A percentile compares a stretch with the other conserved stretches of the same genome.
These are phyloP conservation scores for Rhagophthalmus giganteus DNA, from an alignment of 2,888 invertebrate genomes.

Conservation along the genomic window DNA sequence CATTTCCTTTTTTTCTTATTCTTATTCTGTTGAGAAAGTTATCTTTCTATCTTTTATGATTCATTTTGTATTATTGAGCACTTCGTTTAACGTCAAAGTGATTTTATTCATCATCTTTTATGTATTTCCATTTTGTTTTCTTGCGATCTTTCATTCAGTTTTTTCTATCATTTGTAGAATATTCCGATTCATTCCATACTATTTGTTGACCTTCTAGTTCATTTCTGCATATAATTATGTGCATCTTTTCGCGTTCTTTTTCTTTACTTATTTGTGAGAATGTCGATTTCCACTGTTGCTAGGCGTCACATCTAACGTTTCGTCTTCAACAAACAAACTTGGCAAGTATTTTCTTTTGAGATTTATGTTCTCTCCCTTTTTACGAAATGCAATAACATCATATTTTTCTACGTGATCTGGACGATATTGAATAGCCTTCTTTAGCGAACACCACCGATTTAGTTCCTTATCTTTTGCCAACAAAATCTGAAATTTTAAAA, in stretches of 20 bases:
- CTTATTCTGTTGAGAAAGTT: too few species aligned
- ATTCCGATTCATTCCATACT: too few species aligned
- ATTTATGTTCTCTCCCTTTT: conserved; percentile 70
- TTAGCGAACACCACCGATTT: conserved; percentile 93
- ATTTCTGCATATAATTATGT: background rate
- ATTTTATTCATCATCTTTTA: background rate
- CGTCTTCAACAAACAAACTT: conserved; percentile 68
- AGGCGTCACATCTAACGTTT: background rate
- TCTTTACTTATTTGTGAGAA: conserved; percentile 10
- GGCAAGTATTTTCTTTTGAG: conserved; percentile 79
- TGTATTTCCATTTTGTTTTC: background rate
- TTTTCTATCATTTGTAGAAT: too few species aligned
- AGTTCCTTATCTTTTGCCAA: conserved; percentile 89
- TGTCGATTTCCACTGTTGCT: conserved; percentile 4
- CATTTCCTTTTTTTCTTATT: too few species aligned
- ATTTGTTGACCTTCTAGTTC: background rate
- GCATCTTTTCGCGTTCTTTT: conserved; percentile 18
- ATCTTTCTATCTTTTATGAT: background rate
- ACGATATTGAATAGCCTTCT: conserved; percentile 79
- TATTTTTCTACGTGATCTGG: conserved; percentile 77
- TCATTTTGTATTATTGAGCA: background rate
- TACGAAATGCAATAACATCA: conserved; percentile 75
- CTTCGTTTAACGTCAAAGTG: background rate
- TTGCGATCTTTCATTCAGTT: background rate
- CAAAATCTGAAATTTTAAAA: conserved; percentile 69